phyloP scores from a whole-genome alignment of 1,140 invertebrate genomes.

The Cydia amplana region DNA sequence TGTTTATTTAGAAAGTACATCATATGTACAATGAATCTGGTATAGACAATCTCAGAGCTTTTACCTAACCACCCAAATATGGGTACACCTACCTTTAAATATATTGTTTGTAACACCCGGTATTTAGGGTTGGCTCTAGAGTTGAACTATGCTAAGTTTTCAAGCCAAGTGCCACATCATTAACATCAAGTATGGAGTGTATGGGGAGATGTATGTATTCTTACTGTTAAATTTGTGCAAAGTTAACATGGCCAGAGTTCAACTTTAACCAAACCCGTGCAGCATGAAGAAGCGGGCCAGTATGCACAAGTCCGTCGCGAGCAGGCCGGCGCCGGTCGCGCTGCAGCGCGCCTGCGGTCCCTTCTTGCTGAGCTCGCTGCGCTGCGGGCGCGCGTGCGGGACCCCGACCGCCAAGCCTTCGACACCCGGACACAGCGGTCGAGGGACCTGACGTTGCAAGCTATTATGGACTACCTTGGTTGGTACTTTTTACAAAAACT shows the following conservation, averaged over 20 bases:
- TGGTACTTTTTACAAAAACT: slow-evolving; percentile 34
- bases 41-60: too few relatives aligned
- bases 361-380: slow-evolving; percentile 85
- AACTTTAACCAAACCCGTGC: slow-evolving; percentile 24
- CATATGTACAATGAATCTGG: too few relatives aligned
- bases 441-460: slow-evolving; percentile 80
- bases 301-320: slow-evolving; percentile 83
- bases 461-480: slow-evolving; percentile 86
- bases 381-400: slow-evolving; percentile 82
- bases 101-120: too few relatives aligned
- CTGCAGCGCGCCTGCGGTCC: slow-evolving; percentile 84
- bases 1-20: not conserved
- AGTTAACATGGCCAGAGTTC: not conserved
- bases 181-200: too few relatives aligned
- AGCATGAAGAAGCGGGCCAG: slow-evolving; percentile 80
- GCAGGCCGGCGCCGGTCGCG: slow-evolving; percentile 83
- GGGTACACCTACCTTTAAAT: too few relatives aligned
- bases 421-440: slow-evolving; percentile 83
- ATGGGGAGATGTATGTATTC: too few relatives aligned
- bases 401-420: slow-evolving; percentile 82
- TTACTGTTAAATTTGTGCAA: too few relatives aligned
- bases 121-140: too few relatives aligned
- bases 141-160: too few relatives aligned
- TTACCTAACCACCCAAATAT: too few relatives aligned
- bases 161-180: too few relatives aligned